phyloP scores from a whole-genome alignment of 2,888 invertebrate species.

The Adelphocoris suturalis region DNA sequence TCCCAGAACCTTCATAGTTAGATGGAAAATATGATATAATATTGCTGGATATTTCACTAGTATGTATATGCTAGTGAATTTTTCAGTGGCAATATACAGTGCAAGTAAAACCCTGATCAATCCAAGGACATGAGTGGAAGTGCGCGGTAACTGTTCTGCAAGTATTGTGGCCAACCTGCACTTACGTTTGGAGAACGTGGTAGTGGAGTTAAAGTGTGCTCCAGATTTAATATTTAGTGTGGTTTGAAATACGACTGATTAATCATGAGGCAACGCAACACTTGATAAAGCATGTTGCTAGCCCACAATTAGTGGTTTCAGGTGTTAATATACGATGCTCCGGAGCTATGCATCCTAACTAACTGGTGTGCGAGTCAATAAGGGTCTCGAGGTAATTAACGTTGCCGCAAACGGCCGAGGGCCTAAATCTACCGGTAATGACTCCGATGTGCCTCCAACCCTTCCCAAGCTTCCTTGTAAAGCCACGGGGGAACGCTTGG shows the following conservation, averaged over 20 bases:
- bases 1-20: too few relatives aligned
- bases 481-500: constrained; percentile 6
- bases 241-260: constrained; percentile 39
- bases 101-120: too few relatives aligned
- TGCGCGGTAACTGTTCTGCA: too few relatives aligned
- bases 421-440: constrained; percentile 59
- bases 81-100: too few relatives aligned
- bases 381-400: constrained; percentile 55
- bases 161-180: too few relatives aligned
- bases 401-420: constrained; percentile 49
- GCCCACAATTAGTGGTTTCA: constrained; percentile 66
- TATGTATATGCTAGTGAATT: too few relatives aligned
- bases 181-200: neutral
- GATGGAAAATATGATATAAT: too few relatives aligned
- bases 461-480: neutral
- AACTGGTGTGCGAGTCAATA: constrained; percentile 50
- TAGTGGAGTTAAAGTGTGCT: neutral
- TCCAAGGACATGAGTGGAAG: too few relatives aligned
- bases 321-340: constrained; percentile 66
- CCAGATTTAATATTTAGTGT: neutral
- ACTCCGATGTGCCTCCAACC: constrained; percentile 23
- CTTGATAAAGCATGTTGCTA: constrained; percentile 19
- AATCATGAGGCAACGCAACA: neutral
- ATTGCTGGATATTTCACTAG: too few relatives aligned
- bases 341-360: constrained; percentile 64